phyloP scores from a whole-genome alignment of 2,113 vertebrate species.

The Thermophis baileyi region DNA sequence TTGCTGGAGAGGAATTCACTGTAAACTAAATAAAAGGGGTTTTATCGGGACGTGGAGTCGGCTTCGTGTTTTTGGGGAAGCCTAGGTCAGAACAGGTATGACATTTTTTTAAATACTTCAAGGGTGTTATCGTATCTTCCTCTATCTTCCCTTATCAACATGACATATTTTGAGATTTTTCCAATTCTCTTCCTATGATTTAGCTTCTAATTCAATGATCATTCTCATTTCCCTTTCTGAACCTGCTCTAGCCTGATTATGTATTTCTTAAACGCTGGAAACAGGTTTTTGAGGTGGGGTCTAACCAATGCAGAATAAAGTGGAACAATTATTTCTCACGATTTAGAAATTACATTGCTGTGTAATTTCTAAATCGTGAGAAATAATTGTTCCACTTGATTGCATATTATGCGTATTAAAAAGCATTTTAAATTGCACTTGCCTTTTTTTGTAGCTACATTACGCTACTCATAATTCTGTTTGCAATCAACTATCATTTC shows the following conservation, averaged over 20 bases:
- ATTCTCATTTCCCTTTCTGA: background rate
- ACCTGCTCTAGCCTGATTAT: background rate
- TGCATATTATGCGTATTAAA: background rate
- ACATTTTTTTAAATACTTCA: background rate
- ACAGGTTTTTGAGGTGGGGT: background rate
- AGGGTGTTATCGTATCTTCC: background rate
- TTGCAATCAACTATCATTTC: background rate
- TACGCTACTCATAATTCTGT: background rate
- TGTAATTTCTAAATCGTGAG: background rate
- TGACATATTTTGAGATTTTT: background rate
- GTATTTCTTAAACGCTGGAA: background rate
- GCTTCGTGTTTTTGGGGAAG: too few relatives aligned
- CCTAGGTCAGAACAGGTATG: too few relatives aligned
- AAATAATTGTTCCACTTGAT: background rate
- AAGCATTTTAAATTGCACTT: background rate
- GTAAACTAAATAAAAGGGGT: too few relatives aligned
- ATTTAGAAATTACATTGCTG: background rate
- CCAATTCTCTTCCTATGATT: background rate
- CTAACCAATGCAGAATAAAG: background rate
- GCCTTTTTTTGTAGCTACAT: background rate
- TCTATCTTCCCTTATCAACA: background rate
- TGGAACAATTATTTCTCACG: background rate
- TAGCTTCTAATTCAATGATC: background rate
- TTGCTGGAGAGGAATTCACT: too few relatives aligned
- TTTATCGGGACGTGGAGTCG: too few relatives aligned